Conservation (phyloP, 64 coral and sea anemone species). For the Stichodactyla helianthus region DNA sequence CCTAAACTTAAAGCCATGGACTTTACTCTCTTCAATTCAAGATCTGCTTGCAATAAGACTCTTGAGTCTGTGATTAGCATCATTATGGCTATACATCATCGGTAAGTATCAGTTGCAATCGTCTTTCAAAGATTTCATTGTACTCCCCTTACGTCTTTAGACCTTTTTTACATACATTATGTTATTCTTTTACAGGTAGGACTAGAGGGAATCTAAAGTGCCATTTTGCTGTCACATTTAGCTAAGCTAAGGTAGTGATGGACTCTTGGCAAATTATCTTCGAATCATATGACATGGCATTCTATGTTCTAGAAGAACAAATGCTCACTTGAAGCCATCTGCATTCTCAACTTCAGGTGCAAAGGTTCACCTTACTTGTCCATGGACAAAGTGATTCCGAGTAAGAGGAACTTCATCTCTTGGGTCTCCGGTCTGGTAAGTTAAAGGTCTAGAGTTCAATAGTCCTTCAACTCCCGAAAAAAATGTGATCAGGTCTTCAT, state of each 20-base stretch:
- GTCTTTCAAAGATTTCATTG: too few species aligned
- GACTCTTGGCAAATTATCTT: constrained; percentile 50
- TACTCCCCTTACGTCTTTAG: too few species aligned
- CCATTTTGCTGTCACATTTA: not conserved
- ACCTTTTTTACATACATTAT: too few species aligned
- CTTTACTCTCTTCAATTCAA: constrained; percentile 7
- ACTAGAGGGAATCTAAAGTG: not conserved
- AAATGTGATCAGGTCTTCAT: too few species aligned
- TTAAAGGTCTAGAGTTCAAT: not conserved
- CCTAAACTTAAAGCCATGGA: not conserved
- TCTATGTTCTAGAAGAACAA: not conserved
- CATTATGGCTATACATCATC: too few species aligned
- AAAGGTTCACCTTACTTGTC: too few species aligned
- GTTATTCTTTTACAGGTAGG: not conserved
- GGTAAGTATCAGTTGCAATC: too few species aligned
- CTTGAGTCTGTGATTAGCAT: not conserved
- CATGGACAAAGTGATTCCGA: not conserved
- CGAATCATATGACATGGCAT: constrained; percentile 38
- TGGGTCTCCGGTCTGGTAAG: constrained; percentile 15
- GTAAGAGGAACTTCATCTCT: not conserved
- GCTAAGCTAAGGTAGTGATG: constrained; percentile 15
- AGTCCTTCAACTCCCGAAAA: constrained; percentile 25
- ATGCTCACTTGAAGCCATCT: not conserved
- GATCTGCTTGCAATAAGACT: not conserved
- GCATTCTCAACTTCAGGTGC: too few species aligned